Evolutionary conservation across 2,888 invertebrate genomes (phyloP), one percentile per base, ranked within the genome.

Genomic region (Acleris laterana): DNA sequence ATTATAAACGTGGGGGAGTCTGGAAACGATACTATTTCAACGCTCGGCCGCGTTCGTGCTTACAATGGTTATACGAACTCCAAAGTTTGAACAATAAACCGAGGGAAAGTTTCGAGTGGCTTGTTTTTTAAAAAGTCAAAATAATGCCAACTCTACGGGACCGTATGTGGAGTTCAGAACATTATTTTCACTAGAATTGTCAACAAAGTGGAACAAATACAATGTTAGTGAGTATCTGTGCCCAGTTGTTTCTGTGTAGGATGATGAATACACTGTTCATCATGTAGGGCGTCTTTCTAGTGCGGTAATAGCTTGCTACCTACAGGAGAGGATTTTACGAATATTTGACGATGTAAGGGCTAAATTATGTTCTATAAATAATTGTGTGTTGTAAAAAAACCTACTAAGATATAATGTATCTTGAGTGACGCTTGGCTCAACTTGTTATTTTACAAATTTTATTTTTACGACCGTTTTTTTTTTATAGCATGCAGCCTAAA

Each of bases 21-120:
- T 25, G 11, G 25, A 46, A 44, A 52, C 25, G 61, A 50, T 44
- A 61, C 28, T 61, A 52, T 61, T 51, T 44, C 51, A 52, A 52
- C 22, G 51, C 42, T 44, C 63, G n/a, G 32, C 28, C 28, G 28
- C 52, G 38, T 46, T 38, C 16, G 49, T 32, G 61, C 44, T 51
- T 22, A 38, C 55, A 50, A 56, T 57, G 57, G 48, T 19, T 50
- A 62, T 70, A 71, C 71, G 68, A 71, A 73, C 74, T 73, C 65
- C 68, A 60, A 76, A 77, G 71, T 76, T 74, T 46, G 63, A 69
- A 75, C 75, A 76, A 77, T 74, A 71, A 74, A 71, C 68, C 61
- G 57, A 50, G 58, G 69, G 46, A 71, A 79, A 80, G 75, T 80
- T 80, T 74, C 71, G 73, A 79, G 79, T 77, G 73, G 68, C 60